These are phyloP conservation scores for Caerostris extrusa DNA, from an alignment of 1,140 invertebrate genomes.

Conservation along the genomic window DNA sequence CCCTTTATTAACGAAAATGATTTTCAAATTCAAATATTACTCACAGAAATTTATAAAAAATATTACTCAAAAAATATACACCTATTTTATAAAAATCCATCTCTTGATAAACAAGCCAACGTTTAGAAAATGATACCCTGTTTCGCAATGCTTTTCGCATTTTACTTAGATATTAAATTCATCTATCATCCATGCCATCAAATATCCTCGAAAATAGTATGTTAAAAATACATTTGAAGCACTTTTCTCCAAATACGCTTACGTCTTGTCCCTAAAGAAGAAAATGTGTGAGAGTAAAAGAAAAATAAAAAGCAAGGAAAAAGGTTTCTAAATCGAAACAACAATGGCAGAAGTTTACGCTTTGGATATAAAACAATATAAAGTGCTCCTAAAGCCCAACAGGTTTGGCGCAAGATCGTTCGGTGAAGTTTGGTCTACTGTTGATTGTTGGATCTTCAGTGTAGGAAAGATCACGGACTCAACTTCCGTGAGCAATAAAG, in stretches of 20 bases:
- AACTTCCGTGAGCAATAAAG: constrained; percentile 76
- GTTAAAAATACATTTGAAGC: not conserved
- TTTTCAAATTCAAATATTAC: too few species aligned
- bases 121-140: too few species aligned
- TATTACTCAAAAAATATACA: too few species aligned
- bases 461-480: constrained; percentile 65
- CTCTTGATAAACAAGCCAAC: too few species aligned
- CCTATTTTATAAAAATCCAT: too few species aligned
- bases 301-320: constrained; percentile 40
- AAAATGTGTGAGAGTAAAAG: constrained; percentile 20
- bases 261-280: constrained; percentile 4
- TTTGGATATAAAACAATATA: constrained; percentile 75
- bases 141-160: not conserved
- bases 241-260: not conserved
- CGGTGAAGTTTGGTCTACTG: constrained; percentile 66
- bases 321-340: constrained; percentile 70
- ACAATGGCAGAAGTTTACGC: constrained; percentile 64
- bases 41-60: too few species aligned
- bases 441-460: constrained; percentile 68
- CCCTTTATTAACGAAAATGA: too few species aligned
- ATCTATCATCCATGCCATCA: not conserved
- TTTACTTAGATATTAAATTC: not conserved
- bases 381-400: constrained; percentile 77
- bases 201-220: not conserved
- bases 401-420: constrained; percentile 69